These are phyloP conservation scores for Eulimnadia texana DNA, from an alignment of 1,140 invertebrate genomes.

Conservation along the genomic window DNA sequence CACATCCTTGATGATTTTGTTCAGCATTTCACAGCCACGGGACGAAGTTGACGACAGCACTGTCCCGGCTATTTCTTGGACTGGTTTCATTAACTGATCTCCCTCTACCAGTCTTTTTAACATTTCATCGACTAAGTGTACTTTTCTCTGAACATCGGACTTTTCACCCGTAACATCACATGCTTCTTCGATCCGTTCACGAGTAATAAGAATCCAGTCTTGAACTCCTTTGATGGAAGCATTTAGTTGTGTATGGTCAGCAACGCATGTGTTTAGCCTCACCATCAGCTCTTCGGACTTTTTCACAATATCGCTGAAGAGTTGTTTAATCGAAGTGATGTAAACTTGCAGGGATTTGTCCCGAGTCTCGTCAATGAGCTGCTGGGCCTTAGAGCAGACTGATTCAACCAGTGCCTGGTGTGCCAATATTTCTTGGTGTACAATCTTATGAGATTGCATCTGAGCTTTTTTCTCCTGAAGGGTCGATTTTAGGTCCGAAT, in stretches of 20 bases:
- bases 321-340: conserved; percentile 70
- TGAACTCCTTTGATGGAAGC: conserved; percentile 52
- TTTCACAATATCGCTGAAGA: conserved; percentile 72
- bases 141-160: conserved; percentile 49
- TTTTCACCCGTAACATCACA: conserved; percentile 68
- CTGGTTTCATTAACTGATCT: conserved; percentile 47
- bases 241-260: conserved; percentile 66
- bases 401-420: conserved; percentile 77
- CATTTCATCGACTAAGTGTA: conserved; percentile 48
- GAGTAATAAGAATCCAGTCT: conserved; percentile 61
- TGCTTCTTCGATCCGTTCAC: conserved; percentile 55
- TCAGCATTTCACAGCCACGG: conserved; percentile 23
- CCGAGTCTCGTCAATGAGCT: conserved; percentile 74
- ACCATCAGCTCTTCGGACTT: conserved; percentile 71
- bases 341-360: conserved; percentile 72
- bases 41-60: conserved; percentile 68
- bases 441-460: conserved; percentile 77
- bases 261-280: conserved; percentile 69
- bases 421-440: conserved; percentile 88
- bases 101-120: conserved; percentile 54
- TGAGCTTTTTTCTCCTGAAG: conserved; percentile 88
- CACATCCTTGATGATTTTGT: conserved; percentile 53
- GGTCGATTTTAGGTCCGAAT: conserved; percentile 76
- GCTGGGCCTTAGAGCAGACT: conserved; percentile 80
- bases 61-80: conserved; percentile 46